phyloP scores from a whole-genome alignment of 1,140 invertebrate species.

The Hypsibius dujardini region DNA sequence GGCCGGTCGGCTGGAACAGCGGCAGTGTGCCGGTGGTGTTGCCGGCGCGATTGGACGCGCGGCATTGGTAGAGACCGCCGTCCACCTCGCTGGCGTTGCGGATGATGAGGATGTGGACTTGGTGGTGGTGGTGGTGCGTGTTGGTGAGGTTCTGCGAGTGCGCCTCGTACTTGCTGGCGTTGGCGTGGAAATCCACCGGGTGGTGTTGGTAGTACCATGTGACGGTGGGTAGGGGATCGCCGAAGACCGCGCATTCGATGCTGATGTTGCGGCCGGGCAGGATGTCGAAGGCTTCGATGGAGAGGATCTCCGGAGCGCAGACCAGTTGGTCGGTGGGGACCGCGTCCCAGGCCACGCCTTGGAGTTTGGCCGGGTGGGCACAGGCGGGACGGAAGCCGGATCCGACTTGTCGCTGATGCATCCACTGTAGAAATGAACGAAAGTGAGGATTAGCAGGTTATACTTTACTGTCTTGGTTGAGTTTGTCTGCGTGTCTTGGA shows the following conservation, averaged over 20 bases:
- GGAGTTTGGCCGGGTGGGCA: not conserved
- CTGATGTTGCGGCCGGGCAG: not conserved
- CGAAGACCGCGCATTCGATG: not conserved
- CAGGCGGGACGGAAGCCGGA: not conserved
- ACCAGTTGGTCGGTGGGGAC: not conserved
- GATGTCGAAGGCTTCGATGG: slow-evolving; percentile 11
- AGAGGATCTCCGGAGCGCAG: slow-evolving; percentile 2
- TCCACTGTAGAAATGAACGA: slow-evolving; percentile 37
- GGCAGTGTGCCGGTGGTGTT: not conserved
- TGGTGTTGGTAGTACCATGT: not conserved
- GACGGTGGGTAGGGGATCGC: not conserved
- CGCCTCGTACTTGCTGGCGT: not conserved
- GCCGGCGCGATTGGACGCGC: not conserved
- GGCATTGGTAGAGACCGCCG: not conserved
- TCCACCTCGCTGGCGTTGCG: not conserved
- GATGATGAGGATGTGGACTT: not conserved
- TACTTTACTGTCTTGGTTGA: no score
- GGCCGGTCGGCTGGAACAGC: not conserved
- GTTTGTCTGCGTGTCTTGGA: no score
- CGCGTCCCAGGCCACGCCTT: not conserved
- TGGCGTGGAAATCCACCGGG: not conserved
- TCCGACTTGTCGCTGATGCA: slow-evolving; percentile 54
- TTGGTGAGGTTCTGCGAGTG: not conserved
- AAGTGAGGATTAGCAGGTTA: no score
- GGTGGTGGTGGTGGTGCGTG: not conserved